phyloP scores from a whole-genome alignment of 92 coral and sea anemone species.

The Bergia puertoricense region DNA sequence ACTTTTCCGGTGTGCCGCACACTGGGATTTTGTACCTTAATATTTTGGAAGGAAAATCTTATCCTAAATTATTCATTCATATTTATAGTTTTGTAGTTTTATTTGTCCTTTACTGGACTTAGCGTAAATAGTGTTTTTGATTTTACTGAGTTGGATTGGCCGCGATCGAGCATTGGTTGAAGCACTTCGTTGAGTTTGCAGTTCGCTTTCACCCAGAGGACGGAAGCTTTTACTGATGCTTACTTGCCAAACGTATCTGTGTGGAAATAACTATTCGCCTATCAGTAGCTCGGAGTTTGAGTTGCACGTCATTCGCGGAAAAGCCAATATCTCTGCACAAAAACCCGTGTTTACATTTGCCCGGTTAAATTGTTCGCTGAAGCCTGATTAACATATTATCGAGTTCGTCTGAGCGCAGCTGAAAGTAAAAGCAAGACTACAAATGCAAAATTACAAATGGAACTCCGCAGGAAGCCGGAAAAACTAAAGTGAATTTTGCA shows the following conservation, averaged over 20 bases:
- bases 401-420: constrained; percentile 6
- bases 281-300: not conserved
- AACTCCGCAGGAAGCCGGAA: not conserved
- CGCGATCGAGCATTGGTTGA: not conserved
- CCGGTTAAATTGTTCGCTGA: not conserved
- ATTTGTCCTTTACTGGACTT: not conserved
- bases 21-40: not conserved
- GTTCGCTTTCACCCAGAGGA: not conserved
- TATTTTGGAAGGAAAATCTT: not conserved
- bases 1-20: not conserved
- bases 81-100: not conserved
- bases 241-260: not conserved
- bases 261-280: not conserved
- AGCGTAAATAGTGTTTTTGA: constrained; percentile 6
- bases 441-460: not conserved
- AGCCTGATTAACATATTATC: not conserved
- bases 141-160: not conserved
- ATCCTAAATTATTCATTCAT: constrained; percentile 5
- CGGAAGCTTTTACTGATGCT: not conserved
- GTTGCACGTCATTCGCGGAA: not conserved
- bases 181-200: not conserved
- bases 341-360: not conserved
- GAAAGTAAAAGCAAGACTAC: not conserved
- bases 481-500: too few relatives aligned
- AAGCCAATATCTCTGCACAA: constrained; percentile 4